These are phyloP conservation scores for Condylostylus longicornis DNA, from an alignment of 1,140 invertebrate genomes.

Conservation along the genomic window DNA sequence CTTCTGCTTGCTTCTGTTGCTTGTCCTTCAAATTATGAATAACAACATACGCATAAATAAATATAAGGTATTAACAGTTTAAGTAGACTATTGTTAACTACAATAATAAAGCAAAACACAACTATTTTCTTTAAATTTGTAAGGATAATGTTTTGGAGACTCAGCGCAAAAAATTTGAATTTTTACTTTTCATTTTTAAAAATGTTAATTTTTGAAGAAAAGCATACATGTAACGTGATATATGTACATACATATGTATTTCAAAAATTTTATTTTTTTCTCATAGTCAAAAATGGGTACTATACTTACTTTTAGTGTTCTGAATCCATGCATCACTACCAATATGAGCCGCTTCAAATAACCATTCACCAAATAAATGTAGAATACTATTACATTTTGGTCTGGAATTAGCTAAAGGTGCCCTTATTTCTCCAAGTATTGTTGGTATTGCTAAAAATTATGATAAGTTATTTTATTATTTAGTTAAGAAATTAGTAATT, in stretches of 20 bases:
- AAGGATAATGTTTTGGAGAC: neutral
- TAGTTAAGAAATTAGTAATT: constrained; percentile 2
- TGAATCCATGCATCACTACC: constrained; percentile 50
- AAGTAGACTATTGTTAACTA: too few relatives aligned
- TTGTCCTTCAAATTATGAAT: constrained; percentile 27
- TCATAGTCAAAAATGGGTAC: too few relatives aligned
- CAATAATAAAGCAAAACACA: too few relatives aligned
- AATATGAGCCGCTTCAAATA: constrained; percentile 88
- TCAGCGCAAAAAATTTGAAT: too few relatives aligned
- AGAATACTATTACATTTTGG: constrained; percentile 88
- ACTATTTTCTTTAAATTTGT: too few relatives aligned
- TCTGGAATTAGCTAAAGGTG: constrained; percentile 53
- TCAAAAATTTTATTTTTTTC: too few relatives aligned
- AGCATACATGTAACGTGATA: too few relatives aligned
- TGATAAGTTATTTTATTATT: constrained; percentile 1
- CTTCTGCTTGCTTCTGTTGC: constrained; percentile 29
- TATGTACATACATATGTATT: too few relatives aligned
- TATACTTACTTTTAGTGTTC: constrained; percentile 36
- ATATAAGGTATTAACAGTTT: too few relatives aligned
- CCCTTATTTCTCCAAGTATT: constrained; percentile 39
- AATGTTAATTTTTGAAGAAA: too few relatives aligned
- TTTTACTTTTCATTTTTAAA: too few relatives aligned
- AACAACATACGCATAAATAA: too few relatives aligned
- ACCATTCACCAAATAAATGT: constrained; percentile 90
- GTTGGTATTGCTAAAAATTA: constrained; percentile 27